A percentile compares a stretch with the other conserved stretches of the same genome.
Evolutionary conservation across 2,113 vertebrate genomes (phyloP).

Genomic region (Boulengeromyrus knoepffleri): DNA sequence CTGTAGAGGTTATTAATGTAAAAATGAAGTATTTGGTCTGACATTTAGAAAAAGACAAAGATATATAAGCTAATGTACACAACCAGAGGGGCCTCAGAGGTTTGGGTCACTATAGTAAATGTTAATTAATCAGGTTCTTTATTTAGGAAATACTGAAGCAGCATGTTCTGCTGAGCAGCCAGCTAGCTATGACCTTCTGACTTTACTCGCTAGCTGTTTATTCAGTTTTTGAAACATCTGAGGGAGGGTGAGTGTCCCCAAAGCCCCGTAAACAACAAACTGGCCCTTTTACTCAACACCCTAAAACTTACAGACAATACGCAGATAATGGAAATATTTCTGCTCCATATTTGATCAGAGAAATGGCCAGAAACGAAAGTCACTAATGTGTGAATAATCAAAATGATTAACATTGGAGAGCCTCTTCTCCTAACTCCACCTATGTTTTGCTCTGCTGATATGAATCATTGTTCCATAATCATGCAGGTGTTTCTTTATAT

Average conservation of each 20-base stretch:
- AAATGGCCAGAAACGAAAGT: background rate
- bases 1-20: background rate
- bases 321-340: background rate
- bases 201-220: background rate
- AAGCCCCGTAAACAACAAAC: background rate
- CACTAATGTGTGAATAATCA: background rate
- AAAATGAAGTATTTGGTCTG: background rate
- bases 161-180: background rate
- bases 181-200: background rate
- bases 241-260: background rate
- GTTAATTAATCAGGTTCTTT: background rate
- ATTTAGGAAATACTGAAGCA: background rate
- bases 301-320: background rate
- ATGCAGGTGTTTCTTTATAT: background rate
- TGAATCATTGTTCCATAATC: background rate
- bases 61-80: background rate
- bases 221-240: background rate
- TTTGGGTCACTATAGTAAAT: background rate
- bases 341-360: background rate
- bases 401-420: background rate
- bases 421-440: background rate
- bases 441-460: background rate
- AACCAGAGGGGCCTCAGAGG: background rate
- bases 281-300: background rate
- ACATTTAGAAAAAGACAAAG: background rate